These are phyloP conservation scores for Selene dorsalis DNA, from an alignment of 2,797 vertebrate genomes.

Conservation along the genomic window DNA sequence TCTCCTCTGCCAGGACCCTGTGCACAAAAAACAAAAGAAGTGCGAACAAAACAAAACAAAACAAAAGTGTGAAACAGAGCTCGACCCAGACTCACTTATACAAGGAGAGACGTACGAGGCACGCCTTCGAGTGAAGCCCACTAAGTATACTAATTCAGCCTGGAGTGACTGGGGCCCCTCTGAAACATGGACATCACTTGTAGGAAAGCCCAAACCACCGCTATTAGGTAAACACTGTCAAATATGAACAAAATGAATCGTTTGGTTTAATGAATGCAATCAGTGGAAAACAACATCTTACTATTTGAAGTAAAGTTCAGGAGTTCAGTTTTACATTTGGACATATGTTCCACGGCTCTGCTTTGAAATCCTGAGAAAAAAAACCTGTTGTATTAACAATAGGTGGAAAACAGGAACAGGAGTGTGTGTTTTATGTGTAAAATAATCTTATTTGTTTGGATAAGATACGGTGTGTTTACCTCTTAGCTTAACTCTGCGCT, in stretches of 20 bases:
- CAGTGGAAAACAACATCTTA: background rate
- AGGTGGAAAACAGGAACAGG: background rate
- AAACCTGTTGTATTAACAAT: too few species aligned
- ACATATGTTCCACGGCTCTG: background rate
- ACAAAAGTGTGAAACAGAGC: accelerated
- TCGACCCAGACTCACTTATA: slow-evolving; percentile 9
- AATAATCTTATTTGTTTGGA: background rate
- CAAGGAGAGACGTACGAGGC: slow-evolving; percentile 34
- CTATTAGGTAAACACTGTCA: background rate
- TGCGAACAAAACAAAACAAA: too few species aligned
- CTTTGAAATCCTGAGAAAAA: background rate
- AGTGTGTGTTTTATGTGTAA: background rate
- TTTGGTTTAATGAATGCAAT: background rate
- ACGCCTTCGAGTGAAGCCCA: background rate
- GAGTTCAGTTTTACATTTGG: background rate
- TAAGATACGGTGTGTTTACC: too few species aligned
- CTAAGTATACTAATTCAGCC: accelerated
- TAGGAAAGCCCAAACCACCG: background rate
- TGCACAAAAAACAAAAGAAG: background rate
- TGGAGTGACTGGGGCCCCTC: slow-evolving; percentile 77
- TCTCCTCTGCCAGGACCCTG: slow-evolving; percentile 40
- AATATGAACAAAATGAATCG: background rate
- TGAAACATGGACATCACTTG: slow-evolving; percentile 45
- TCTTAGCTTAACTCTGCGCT: background rate
- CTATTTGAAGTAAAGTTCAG: background rate